phyloP scores from a whole-genome alignment of 2,797 vertebrate species.

The Setipinna tenuifilis region DNA sequence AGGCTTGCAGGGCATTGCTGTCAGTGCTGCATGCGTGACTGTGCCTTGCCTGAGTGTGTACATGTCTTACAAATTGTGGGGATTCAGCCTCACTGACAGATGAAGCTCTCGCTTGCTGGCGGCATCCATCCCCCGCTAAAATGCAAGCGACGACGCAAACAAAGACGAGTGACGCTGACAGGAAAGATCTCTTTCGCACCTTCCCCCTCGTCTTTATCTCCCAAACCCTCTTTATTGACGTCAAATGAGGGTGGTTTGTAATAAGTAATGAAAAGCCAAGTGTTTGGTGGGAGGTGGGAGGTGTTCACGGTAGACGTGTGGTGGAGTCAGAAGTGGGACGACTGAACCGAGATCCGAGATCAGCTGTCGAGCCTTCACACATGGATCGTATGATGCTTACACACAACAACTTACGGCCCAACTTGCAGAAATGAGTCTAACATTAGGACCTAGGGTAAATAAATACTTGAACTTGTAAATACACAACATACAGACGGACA shows the following conservation, averaged over 20 bases:
- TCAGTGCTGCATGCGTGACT: slow-evolving; percentile 70
- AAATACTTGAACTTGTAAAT: neutral
- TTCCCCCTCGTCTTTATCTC: slow-evolving; percentile 21
- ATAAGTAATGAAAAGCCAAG: neutral
- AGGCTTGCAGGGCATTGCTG: slow-evolving; percentile 74
- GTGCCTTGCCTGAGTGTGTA: slow-evolving; percentile 62
- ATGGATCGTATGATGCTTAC: slow-evolving; percentile 12
- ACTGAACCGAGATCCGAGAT: neutral
- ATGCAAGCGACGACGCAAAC: slow-evolving; percentile 57
- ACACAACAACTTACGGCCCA: neutral
- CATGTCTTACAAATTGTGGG: slow-evolving; percentile 79
- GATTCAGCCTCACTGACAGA: slow-evolving; percentile 77
- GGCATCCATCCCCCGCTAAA: slow-evolving; percentile 57
- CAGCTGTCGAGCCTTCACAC: slow-evolving; percentile 7
- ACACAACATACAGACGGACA: neutral
- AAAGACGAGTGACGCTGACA: slow-evolving; percentile 38
- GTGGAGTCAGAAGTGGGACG: neutral
- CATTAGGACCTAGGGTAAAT: neutral
- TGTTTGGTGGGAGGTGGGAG: no score
- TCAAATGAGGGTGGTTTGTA: neutral
- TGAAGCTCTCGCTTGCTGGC: slow-evolving; percentile 62
- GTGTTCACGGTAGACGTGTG: no score
- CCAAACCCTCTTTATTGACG: neutral
- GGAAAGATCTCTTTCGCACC: slow-evolving; percentile 31
- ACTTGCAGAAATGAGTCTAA: neutral